These are phyloP conservation scores for Eleutherodactylus coqui DNA, from an alignment of 2,797 vertebrate genomes.

Conservation along the genomic window DNA sequence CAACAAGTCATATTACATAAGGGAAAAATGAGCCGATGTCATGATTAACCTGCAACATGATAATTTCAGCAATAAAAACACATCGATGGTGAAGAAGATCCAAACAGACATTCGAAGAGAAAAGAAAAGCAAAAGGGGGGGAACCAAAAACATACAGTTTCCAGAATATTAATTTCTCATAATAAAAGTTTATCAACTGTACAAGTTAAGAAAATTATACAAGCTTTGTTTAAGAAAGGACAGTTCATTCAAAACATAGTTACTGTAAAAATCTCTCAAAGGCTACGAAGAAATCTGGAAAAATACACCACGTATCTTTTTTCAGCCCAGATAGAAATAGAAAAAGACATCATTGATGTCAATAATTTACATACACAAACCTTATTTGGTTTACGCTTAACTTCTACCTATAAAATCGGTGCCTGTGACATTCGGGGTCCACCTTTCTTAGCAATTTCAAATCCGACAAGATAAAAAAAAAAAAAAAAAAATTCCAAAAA, in stretches of 20 bases:
- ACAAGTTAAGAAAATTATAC: conserved; percentile 95
- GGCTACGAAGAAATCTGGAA: conserved; percentile 89
- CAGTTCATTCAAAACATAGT: conserved; percentile 83
- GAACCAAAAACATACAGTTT: conserved; percentile 74
- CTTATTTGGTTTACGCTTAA: conserved; percentile 86
- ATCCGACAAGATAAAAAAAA: conserved; percentile 11
- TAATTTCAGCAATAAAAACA: conserved; percentile 26
- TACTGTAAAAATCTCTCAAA: conserved; percentile 88
- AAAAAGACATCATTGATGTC: conserved; percentile 98
- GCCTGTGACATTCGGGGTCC: conserved; percentile 79
- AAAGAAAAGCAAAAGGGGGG: conserved; percentile 76
- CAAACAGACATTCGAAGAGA: conserved; percentile 71
- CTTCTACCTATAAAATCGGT: conserved; percentile 81
- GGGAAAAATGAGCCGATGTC: neutral
- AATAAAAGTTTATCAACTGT: conserved; percentile 89
- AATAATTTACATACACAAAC: conserved; percentile 94
- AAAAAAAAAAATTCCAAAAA: neutral
- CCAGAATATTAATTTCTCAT: conserved; percentile 78
- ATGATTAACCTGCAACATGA: neutral
- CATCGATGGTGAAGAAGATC: conserved; percentile 8
- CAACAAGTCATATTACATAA: neutral
- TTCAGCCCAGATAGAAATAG: conserved; percentile 86
- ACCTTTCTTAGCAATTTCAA: conserved; percentile 73
- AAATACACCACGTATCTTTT: conserved; percentile 90
- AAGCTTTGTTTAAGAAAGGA: conserved; percentile 90